These are phyloP conservation scores for Drosophila mojavensis DNA, from an alignment of 1,140 invertebrate genomes.

Conservation along the genomic window DNA sequence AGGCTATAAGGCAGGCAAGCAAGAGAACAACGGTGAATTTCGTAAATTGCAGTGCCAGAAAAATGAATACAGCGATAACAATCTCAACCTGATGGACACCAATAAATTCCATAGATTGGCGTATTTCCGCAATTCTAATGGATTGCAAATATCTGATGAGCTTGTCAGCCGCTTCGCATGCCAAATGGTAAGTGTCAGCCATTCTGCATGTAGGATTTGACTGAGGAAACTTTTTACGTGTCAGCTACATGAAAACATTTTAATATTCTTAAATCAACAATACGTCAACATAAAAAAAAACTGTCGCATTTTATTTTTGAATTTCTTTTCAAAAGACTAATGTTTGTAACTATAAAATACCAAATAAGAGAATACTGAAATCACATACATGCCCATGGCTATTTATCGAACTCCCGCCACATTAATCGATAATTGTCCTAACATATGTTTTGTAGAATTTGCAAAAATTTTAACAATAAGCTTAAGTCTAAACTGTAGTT, in stretches of 20 bases:
- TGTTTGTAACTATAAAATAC: slow-evolving; percentile 8
- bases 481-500: not conserved
- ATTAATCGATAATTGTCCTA: slow-evolving; percentile 8
- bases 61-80: slow-evolving; percentile 42
- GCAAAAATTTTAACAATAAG: not conserved
- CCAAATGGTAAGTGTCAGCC: slow-evolving; percentile 15
- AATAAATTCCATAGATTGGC: slow-evolving; percentile 55
- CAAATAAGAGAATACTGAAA: not conserved
- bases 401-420: not conserved
- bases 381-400: not conserved
- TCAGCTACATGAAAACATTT: slow-evolving; percentile 32
- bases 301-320: not conserved
- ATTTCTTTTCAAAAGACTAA: slow-evolving; percentile 2
- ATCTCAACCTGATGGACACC: slow-evolving; percentile 55
- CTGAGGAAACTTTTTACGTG: slow-evolving; percentile 33
- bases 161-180: slow-evolving; percentile 6
- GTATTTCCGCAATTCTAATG: slow-evolving; percentile 42
- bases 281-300: not conserved
- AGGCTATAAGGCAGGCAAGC: slow-evolving; percentile 49
- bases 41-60: slow-evolving; percentile 61
- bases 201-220: slow-evolving; percentile 32
- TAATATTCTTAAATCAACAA: not conserved
- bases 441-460: slow-evolving; percentile 3
- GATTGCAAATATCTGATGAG: slow-evolving; percentile 30
- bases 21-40: slow-evolving; percentile 57